These are phyloP conservation scores for Kryptolebias ocellatus DNA, from an alignment of 2,797 vertebrate species.

Conservation along the genomic window DNA sequence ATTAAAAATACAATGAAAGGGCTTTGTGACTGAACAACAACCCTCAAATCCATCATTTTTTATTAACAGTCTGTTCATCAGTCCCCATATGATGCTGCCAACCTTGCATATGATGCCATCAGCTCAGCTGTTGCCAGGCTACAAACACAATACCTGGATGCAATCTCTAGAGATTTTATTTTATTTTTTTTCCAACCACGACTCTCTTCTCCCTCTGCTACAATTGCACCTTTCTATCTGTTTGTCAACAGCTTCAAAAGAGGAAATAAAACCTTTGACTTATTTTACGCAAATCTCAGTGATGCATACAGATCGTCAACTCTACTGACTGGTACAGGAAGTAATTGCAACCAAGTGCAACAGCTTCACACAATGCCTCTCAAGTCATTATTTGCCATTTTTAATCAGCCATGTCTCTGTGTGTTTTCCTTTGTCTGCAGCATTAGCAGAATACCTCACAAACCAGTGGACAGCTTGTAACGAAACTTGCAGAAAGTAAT, in stretches of 20 bases:
- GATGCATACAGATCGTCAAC: neutral
- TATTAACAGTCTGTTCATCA: neutral
- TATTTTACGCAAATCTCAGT: neutral
- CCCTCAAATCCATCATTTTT: neutral
- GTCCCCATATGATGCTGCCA: neutral
- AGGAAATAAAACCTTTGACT: neutral
- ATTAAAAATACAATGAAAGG: neutral
- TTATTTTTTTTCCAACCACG: no score
- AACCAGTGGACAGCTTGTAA: no score
- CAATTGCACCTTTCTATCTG: neutral
- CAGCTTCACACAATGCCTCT: neutral
- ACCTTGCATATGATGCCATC: neutral
- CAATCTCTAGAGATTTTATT: neutral
- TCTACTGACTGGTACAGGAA: neutral
- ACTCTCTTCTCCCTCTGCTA: neutral
- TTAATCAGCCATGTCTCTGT: no score
- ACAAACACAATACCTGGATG: neutral
- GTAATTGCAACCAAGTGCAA: neutral
- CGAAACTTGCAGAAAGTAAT: no score
- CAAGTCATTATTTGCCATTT: neutral
- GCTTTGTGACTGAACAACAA: neutral
- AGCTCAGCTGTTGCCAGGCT: slow-evolving; percentile 1
- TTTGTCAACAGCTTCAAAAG: neutral
- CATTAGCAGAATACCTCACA: no score
- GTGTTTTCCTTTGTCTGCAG: no score